Conservation (phyloP, 2,888 invertebrate genomes). For the Auanema sp. region DNA sequence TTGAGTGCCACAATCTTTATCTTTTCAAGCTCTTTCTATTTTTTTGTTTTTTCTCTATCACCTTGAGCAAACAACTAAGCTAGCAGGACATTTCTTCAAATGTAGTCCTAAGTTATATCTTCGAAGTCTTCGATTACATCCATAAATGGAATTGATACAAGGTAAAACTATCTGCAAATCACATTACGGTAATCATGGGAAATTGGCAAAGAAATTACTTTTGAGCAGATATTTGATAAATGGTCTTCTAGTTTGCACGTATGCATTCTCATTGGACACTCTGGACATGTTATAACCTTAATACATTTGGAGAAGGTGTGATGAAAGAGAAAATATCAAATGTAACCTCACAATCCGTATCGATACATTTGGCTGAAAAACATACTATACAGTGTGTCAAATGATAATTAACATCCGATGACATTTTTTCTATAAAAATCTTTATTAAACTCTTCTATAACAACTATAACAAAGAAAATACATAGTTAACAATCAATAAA, state of each 20-base stretch:
- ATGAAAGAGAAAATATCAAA: too few species aligned
- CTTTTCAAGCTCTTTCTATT: neutral
- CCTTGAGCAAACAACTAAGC: constrained; percentile 40
- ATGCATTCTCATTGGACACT: neutral
- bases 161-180: neutral
- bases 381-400: too few species aligned
- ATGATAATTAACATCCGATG: too few species aligned
- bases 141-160: neutral
- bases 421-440: constrained; percentile 1
- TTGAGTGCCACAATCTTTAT: constrained; percentile 1
- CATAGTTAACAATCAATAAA: neutral
- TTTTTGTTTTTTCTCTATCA: neutral
- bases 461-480: neutral
- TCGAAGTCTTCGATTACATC: constrained; percentile 13
- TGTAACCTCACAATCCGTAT: too few species aligned
- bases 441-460: constrained; percentile 1
- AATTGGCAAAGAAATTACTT: neutral
- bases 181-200: too few species aligned
- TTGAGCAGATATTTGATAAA: neutral
- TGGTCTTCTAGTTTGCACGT: neutral
- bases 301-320: neutral
- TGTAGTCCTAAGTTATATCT: constrained; percentile 23
- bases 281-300: neutral
- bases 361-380: too few species aligned
- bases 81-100: constrained; percentile 28